Percentiles rank a stretch among this genome's conserved stretches.
Evolutionary conservation across 2,113 vertebrate species (phyloP).

Genomic region (Platichthys flesus): DNA sequence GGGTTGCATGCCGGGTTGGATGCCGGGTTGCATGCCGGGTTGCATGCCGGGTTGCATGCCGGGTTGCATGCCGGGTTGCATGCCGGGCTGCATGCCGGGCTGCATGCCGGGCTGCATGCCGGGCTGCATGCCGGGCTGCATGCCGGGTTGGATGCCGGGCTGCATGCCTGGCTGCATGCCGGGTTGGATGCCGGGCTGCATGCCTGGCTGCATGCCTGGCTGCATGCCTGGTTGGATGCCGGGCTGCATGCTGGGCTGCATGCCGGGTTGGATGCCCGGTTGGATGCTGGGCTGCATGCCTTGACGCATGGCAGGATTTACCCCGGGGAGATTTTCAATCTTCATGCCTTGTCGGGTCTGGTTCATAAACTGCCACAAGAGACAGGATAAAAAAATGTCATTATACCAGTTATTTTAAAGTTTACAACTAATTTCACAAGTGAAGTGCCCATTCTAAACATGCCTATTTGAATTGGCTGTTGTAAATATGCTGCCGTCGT

Average conservation of each 20-base stretch:
- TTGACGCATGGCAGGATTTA: conserved; percentile 86
- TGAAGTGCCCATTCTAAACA: no score
- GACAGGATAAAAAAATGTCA: not conserved
- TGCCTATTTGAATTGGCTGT: no score
- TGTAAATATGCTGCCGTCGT: no score
- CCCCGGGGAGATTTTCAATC: conserved; percentile 86
- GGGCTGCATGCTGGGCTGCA: conserved; percentile 84
- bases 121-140: conserved; percentile 86
- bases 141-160: conserved; percentile 84
- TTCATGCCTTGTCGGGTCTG: conserved; percentile 91
- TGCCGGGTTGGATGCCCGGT: conserved; percentile 79
- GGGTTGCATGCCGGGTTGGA: conserved; percentile 81
- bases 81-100: conserved; percentile 88
- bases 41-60: conserved; percentile 87
- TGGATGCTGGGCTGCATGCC: conserved; percentile 87
- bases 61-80: conserved; percentile 87
- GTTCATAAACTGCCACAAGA: conserved; percentile 90
- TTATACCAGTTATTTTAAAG: not conserved
- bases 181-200: conserved; percentile 88
- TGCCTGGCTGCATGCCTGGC: conserved; percentile 84
- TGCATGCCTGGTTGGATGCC: conserved; percentile 90
- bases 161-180: conserved; percentile 87
- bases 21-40: conserved; percentile 88
- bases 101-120: conserved; percentile 84
- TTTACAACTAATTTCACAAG: no score